Evolutionary conservation across 2,113 vertebrate genomes (phyloP).

Genomic region (Butastur rufipennis): DNA sequence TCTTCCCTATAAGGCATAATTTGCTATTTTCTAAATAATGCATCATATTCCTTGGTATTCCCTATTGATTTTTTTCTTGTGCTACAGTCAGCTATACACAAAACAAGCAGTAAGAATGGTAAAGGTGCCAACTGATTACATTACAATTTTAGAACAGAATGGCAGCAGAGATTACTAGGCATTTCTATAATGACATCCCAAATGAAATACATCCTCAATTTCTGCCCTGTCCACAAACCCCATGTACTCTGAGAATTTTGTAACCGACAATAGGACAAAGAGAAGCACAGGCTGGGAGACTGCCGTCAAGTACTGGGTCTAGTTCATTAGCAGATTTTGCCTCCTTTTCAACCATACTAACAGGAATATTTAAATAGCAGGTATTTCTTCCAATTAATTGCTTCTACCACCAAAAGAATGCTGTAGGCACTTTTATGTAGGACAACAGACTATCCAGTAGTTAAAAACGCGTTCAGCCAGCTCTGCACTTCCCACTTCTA

Average conservation of each 20-base stretch:
- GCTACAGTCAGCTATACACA: slow-evolving; percentile 57
- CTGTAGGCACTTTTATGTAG: background rate
- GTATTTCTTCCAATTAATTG: background rate
- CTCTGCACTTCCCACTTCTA: background rate
- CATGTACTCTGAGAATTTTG: background rate
- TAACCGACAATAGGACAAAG: background rate
- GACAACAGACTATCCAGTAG: background rate
- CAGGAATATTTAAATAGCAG: background rate
- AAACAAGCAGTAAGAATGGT: background rate
- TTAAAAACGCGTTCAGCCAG: background rate
- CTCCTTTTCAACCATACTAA: slow-evolving; percentile 76
- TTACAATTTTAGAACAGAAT: background rate
- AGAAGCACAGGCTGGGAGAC: background rate
- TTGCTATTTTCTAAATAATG: slow-evolving; percentile 80
- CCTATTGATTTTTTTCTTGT: slow-evolving; percentile 82
- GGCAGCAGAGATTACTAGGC: background rate
- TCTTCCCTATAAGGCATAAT: slow-evolving; percentile 77
- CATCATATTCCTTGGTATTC: slow-evolving; percentile 82
- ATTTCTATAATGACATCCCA: background rate
- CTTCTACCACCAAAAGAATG: background rate
- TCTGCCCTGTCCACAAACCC: background rate
- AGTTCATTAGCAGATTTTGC: slow-evolving; percentile 78
- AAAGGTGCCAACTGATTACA: background rate
- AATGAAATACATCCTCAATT: background rate
- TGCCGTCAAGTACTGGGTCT: slow-evolving; percentile 85